Conservation (phyloP, 2,888 invertebrate genomes). For the Rhopalosiphum nymphaeae region DNA sequence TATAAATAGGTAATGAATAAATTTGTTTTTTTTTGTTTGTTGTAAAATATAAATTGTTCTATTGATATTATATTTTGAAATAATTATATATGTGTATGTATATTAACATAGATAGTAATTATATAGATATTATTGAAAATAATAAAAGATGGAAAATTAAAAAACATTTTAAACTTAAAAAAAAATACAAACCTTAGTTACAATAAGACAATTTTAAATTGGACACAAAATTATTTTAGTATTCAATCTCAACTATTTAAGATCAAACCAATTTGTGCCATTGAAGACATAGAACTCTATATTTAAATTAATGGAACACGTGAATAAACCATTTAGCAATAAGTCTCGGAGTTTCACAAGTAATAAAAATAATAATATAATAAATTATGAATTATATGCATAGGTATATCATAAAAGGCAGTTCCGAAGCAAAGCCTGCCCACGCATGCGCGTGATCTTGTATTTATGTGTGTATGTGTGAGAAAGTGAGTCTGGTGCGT, state of each 20-base stretch:
- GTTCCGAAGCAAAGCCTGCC: background rate
- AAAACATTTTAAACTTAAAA: background rate
- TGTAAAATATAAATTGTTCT: background rate
- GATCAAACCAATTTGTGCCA: background rate
- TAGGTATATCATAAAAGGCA: background rate
- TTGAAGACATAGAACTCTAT: background rate
- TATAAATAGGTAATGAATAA: background rate
- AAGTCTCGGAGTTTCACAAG: background rate
- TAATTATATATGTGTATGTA: background rate
- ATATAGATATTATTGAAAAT: background rate
- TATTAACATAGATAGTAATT: background rate
- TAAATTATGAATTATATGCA: background rate
- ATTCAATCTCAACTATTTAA: background rate
- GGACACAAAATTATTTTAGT: background rate
- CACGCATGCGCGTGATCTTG: background rate
- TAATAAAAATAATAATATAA: background rate
- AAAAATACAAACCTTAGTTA: background rate
- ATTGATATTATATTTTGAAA: background rate
- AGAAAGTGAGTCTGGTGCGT: background rate
- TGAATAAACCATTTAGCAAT: background rate
- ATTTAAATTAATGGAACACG: conserved; percentile 33
- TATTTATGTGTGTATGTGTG: background rate
- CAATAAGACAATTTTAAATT: background rate
- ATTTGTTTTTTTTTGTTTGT: background rate
- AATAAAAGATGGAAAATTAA: background rate